Base-by-base conservation (phyloP, 2,113 vertebrate genomes). In the Larimichthys crocea region DNA sequence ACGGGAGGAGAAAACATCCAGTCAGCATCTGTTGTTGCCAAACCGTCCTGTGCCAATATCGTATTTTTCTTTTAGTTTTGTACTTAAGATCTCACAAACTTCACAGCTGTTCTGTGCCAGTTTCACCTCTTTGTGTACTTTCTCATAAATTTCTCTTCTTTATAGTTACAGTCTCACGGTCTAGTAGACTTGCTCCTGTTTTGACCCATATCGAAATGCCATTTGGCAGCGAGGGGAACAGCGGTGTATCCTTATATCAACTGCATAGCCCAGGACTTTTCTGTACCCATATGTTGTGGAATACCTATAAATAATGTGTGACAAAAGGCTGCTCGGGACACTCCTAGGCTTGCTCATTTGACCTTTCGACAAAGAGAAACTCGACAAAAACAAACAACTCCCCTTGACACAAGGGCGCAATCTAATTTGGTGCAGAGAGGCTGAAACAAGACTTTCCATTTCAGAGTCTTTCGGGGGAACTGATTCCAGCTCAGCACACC, bases 331-430 rank as follows among this genome's bases (percentile, higher is more conserved):
- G 84, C 72, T 24, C 29, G 69, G 89, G 87, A 88, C 76, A 57
- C 86, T 88, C 87, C 55, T 76, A 31, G 53, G 75, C 67, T 69
- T 59, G 67, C 67, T 81, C 82, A 2, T 82, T 79, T 92, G 91
- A 92, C 92, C 91, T 92, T 90, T 92, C 68, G 12, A 60, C 85
- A 69, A 89, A 88, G 79, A 88, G 81, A 88, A 90, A 80, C 84
- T 89, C 65, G 42, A 83, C 86, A 60, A 83, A 93, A 93, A 90
- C 86, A 91, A 89, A 86, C 85, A 76, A 70, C 86, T 89, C 81
- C 80, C 89, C 90, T 92, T 92, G 92, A 90, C 92, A 86, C 89
- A 93, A 94, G 92, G 92, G 88, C 90, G 44, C 70, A 69, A 80
- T 91, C 74, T 90, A 89, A 91, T 93, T 89, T 89, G 81, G 85